Evolutionary conservation across 2,797 vertebrate species (phyloP), one percentile per base, ranked within the genome.

Genomic region (Echiichthys vipera): DNA sequence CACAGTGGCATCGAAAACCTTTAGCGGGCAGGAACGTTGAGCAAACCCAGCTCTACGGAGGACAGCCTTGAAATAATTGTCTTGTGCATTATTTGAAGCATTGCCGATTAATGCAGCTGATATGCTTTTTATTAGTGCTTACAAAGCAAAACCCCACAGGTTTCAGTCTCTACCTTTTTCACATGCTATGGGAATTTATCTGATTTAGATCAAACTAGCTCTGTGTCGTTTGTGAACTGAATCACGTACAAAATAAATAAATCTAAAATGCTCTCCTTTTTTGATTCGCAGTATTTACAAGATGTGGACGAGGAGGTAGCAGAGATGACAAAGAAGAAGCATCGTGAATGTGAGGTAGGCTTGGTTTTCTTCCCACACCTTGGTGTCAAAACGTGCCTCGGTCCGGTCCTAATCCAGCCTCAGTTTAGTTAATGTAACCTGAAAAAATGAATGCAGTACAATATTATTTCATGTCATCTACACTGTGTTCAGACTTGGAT

Each of bases 261-360:
- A 12, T 1, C 17, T 18, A 34, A 7, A 6, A 42, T 29, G 29
- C 4, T 58, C 4, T 42, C 9, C 11, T 12, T 37, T 12, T 67
- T 51, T 50, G 14, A 25, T 69, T 5, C 36, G 13, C 86, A 99
- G 98, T 95, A 96, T 90, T 87, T 98, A 49, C 96, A 94, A 71
- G 98, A 99, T 89, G 90, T 95, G 0, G 97, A 99, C 65, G 97
- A 98, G 77, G 96, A 96, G 85, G 63, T 94, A 45, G 88, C 94
- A 17, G 93, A 95, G 78, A 92, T 93, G 94, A 93, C 90, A 0
- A 93, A 84, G 77, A 97, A 96, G 89, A 96, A 93, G 81, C 95
- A 93, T 7, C 89, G 90, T 10, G 91, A 93, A 20, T 81, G 51
- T 24, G 92, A 96, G 96, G 97, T 98, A 92, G 5, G 72, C 8